Evolutionary conservation across 2,888 invertebrate species (phyloP), one percentile per base, ranked within the genome.

Genomic region (Melitaea athalia): DNA sequence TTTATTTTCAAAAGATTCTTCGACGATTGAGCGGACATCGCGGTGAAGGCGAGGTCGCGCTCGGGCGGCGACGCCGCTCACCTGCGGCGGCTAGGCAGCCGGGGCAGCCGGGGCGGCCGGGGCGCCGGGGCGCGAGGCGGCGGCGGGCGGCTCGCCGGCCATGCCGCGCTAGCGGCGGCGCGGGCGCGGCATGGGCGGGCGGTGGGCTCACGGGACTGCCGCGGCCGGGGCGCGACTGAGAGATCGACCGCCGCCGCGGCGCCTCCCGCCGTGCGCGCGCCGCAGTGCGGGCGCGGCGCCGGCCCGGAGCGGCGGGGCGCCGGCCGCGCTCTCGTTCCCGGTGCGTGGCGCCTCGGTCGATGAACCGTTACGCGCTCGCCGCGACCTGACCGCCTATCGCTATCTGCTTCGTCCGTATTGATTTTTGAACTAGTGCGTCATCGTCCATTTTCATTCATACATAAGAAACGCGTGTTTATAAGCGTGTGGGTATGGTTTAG

Each of bases 131-230:
- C 82, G 79, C 81, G 76, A 78, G 53, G 62, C 61, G 68, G 68
- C 64, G 61, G 76, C 75, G 78, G 76, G 76, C 77, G 79, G 77
- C 77, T 69, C 74, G 77, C 75, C 70, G 72, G 73, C 82, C 84
- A 82, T 83, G 85, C 83, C 84, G 83, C 83, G 82, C 81, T 79
- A 84, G 83, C 85, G 82, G 84, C 78, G 78, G 77, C 77, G 78
- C 38, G 8, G 79, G 81, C 80, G 81, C 80, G 81, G 82, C 79
- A 24, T 24, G 24, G 24, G 24, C 24, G 24, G 68, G 68, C 64
- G 61, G 76, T 75, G 76, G 79, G 77, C 77, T 69, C 74, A 77
- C 75, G 69, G 72, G 73, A 81, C 84, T 83, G 85, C 83, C 84
- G 83, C 83, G 82, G 83, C 85, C 82, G 84, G 78, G 78, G 77